Conservation (phyloP, 2,797 vertebrate genomes). For the Xiphorhynchus erythropygius region DNA sequence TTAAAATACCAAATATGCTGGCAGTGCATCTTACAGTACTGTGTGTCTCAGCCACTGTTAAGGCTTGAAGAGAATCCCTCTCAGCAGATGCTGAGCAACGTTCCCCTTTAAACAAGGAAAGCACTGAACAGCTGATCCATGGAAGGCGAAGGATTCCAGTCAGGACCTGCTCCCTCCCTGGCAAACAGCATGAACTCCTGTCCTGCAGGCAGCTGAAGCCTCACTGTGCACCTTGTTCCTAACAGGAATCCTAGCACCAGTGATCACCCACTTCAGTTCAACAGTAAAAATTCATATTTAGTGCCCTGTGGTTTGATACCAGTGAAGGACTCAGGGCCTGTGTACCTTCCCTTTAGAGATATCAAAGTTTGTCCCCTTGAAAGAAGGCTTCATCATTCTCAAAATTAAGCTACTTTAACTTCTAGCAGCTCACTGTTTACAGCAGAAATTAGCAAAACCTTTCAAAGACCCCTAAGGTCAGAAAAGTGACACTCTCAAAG, state of each 20-base stretch:
- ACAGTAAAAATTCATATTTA: neutral
- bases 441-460: neutral
- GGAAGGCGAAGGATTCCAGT: neutral
- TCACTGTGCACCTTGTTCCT: neutral
- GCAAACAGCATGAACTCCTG: neutral
- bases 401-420: neutral
- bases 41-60: conserved; percentile 61
- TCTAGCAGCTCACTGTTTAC: neutral
- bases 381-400: neutral
- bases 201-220: conserved; percentile 40
- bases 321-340: neutral
- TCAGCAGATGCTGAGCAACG: neutral
- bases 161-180: neutral
- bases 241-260: neutral
- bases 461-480: neutral
- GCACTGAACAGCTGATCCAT: neutral
- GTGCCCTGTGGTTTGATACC: accelerated
- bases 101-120: conserved; percentile 19
- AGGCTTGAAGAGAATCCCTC: conserved; percentile 59
- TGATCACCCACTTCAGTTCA: neutral
- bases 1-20: conserved; percentile 65
- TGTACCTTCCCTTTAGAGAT: neutral
- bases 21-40: conserved; percentile 66
- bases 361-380: neutral
- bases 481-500: neutral